These are phyloP conservation scores for Epirrhoe alternata DNA, from an alignment of 2,888 invertebrate genomes.

Conservation along the genomic window DNA sequence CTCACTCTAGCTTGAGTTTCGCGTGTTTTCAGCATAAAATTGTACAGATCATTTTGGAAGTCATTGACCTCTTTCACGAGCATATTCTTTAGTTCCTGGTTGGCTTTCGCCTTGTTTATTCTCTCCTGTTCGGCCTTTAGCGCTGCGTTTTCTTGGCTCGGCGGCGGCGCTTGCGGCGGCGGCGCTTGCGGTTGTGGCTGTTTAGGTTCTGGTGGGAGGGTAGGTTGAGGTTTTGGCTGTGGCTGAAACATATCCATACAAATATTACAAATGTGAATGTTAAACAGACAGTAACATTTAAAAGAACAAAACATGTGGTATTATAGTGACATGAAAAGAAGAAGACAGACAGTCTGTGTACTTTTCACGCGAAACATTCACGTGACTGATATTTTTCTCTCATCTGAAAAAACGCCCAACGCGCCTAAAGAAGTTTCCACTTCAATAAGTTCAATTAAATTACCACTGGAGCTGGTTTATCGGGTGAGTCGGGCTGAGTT, in stretches of 20 bases:
- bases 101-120: conserved; percentile 63
- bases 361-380: too few relatives aligned
- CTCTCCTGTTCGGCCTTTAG: conserved; percentile 71
- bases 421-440: too few relatives aligned
- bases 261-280: background rate
- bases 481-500: conserved; percentile 14
- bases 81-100: conserved; percentile 84
- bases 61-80: conserved; percentile 87
- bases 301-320: too few relatives aligned
- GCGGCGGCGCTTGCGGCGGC: background rate
- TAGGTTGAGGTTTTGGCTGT: conserved; percentile 50
- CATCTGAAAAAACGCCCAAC: too few relatives aligned
- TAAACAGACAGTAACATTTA: too few relatives aligned
- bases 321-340: too few relatives aligned
- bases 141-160: conserved; percentile 58
- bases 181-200: conserved; percentile 34
- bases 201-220: conserved; percentile 3
- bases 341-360: too few relatives aligned
- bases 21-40: conserved; percentile 83
- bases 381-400: too few relatives aligned
- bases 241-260: conserved; percentile 17
- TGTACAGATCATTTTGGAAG: conserved; percentile 88
- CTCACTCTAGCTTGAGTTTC: conserved; percentile 84
- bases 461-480: conserved; percentile 37
- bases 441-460: background rate